phyloP scores from a whole-genome alignment of 1,140 invertebrate species.

The Drosophila tropicalis region DNA sequence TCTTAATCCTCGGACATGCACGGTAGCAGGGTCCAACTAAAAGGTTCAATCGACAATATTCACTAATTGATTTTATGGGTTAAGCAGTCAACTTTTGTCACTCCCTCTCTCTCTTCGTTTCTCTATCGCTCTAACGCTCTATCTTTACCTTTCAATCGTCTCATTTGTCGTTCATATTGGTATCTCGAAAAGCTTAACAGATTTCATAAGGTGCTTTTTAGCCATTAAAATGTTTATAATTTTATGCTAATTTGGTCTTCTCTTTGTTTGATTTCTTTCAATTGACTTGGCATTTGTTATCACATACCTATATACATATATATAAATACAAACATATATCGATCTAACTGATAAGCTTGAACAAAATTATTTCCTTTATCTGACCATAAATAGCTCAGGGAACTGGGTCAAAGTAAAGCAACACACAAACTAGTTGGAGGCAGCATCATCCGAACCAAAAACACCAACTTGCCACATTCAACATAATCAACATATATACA shows the following conservation, averaged over 20 bases:
- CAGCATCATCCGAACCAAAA: constrained; percentile 7
- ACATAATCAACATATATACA: constrained; percentile 56
- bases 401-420: constrained; percentile 60
- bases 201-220: constrained; percentile 27
- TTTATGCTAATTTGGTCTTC: constrained; percentile 60
- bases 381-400: constrained; percentile 51
- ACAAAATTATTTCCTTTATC: constrained; percentile 29
- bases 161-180: constrained; percentile 58
- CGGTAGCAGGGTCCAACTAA: constrained; percentile 32
- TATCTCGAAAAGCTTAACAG: constrained; percentile 37
- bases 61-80: constrained; percentile 58
- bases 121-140: constrained; percentile 14
- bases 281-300: constrained; percentile 65
- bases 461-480: constrained; percentile 60
- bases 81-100: neutral
- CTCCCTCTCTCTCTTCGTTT: neutral
- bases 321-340: constrained; percentile 28
- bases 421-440: constrained; percentile 41
- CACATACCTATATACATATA: constrained; percentile 23
- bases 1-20: constrained; percentile 43
- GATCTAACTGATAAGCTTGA: constrained; percentile 60
- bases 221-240: constrained; percentile 63
- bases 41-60: constrained; percentile 6
- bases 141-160: constrained; percentile 27
- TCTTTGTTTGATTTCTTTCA: constrained; percentile 56